These are phyloP conservation scores for Ectemnius continuus DNA, from an alignment of 2,888 invertebrate genomes.

Conservation along the genomic window DNA sequence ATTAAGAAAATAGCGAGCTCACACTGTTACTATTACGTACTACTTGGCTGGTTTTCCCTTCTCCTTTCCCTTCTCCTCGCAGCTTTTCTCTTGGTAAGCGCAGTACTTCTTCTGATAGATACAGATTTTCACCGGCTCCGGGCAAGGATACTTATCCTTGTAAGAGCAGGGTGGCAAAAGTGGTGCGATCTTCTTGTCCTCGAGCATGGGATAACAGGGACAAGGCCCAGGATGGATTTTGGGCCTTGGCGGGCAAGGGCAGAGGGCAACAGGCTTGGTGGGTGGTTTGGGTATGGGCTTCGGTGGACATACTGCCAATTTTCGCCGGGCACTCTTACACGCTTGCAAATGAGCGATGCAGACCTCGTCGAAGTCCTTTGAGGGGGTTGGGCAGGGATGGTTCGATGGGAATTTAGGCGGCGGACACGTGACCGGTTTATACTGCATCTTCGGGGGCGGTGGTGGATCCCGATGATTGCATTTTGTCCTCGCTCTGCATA, in stretches of 20 bases:
- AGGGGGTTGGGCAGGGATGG: constrained; percentile 39
- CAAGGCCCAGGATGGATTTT: constrained; percentile 70
- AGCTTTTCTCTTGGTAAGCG: constrained; percentile 10
- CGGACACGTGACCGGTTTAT: constrained; percentile 51
- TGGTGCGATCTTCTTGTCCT: not conserved
- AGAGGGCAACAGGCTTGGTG: constrained; percentile 59
- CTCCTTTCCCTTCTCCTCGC: constrained; percentile 13
- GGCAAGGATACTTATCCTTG: constrained; percentile 56
- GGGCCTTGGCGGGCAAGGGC: constrained; percentile 68
- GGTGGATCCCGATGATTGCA: not conserved
- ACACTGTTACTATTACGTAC: not conserved
- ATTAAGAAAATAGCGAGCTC: not conserved
- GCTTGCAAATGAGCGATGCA: not conserved
- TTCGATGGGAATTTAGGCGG: constrained; percentile 50
- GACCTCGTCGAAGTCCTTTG: accelerated
- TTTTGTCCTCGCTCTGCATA: constrained; percentile 39
- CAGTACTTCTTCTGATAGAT: constrained; percentile 22
- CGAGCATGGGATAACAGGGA: constrained; percentile 54
- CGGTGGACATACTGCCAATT: constrained; percentile 41
- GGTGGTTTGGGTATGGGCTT: constrained; percentile 67
- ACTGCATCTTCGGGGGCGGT: constrained; percentile 52
- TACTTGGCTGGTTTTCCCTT: not conserved
- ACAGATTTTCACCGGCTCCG: constrained; percentile 47
- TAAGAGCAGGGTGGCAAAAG: constrained; percentile 46
- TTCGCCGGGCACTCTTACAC: not conserved